Evolutionary conservation across 2,888 invertebrate species (phyloP).

Genomic region (Microctonus hyperodae): DNA sequence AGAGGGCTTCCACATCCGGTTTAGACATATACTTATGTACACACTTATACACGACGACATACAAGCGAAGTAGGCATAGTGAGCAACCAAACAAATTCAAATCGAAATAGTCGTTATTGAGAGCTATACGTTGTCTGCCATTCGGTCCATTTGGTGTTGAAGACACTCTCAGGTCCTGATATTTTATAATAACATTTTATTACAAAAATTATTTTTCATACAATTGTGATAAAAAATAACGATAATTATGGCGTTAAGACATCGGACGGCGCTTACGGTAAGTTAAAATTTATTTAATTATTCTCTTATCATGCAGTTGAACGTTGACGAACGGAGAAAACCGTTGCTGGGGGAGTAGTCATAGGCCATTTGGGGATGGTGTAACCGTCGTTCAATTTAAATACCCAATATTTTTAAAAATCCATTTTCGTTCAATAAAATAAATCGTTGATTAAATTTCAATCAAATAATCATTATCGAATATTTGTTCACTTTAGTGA

Average conservation of each 20-base stretch:
- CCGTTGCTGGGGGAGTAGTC: conserved; percentile 24
- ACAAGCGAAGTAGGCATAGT: no score
- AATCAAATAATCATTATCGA: background rate
- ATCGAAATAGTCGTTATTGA: conserved; percentile 52
- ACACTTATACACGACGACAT: no score
- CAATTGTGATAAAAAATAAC: conserved; percentile 26
- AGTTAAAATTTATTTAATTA: conserved; percentile 37
- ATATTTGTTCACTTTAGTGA: no score
- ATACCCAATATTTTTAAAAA: conserved; percentile 43
- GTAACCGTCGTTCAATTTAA: conserved; percentile 52
- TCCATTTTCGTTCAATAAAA: background rate
- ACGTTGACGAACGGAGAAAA: conserved; percentile 16
- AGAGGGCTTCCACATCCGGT: no score
- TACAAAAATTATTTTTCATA: conserved; percentile 25
- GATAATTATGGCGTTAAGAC: conserved; percentile 55
- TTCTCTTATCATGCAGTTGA: conserved; percentile 7
- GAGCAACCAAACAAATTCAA: conserved; percentile 54
- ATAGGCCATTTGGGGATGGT: conserved; percentile 35
- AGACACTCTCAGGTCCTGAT: conserved; percentile 8
- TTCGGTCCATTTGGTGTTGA: conserved; percentile 29
- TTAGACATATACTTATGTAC: no score
- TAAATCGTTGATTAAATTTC: background rate
- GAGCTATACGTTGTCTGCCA: conserved; percentile 43
- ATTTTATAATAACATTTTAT: conserved; percentile 28
- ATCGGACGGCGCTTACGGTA: conserved; percentile 50